phyloP scores from a whole-genome alignment of 2,797 vertebrate genomes.

The Notoglanidium macrostoma region DNA sequence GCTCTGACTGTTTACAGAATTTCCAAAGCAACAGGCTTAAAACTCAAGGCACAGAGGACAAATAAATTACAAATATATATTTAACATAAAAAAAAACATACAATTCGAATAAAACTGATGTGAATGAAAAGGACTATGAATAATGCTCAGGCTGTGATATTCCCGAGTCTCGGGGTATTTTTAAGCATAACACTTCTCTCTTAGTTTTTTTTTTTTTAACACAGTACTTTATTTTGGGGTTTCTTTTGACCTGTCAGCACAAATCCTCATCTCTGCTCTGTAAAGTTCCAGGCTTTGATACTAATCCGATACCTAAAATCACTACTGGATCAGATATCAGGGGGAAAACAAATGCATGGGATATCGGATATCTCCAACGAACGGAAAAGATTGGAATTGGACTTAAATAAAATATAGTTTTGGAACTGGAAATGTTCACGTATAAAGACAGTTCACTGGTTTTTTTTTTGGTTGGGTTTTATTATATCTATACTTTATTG shows the following conservation, averaged over 20 bases:
- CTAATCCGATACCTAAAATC: background rate
- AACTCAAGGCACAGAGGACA: slow-evolving; percentile 27
- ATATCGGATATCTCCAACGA: too few species aligned
- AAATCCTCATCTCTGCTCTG: background rate
- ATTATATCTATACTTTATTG: too few species aligned
- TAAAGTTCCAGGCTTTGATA: background rate
- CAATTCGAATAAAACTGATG: background rate
- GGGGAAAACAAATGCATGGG: too few species aligned
- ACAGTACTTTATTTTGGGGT: background rate
- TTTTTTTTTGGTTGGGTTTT: too few species aligned
- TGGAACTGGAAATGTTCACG: too few species aligned
- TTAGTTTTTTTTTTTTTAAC: background rate
- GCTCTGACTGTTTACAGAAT: slow-evolving; percentile 19
- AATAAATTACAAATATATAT: slow-evolving; percentile 15
- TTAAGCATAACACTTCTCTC: background rate
- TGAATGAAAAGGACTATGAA: slow-evolving; percentile 6
- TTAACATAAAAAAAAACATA: background rate
- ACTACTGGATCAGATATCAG: background rate
- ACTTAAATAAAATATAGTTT: background rate
- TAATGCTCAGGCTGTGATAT: background rate
- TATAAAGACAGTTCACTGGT: background rate
- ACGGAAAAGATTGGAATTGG: background rate
- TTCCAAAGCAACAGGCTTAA: background rate
- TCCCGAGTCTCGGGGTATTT: background rate
- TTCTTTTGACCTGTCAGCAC: background rate